Base-by-base conservation (phyloP, 2,797 vertebrate species). In the Poeciliopsis presidionis region DNA sequence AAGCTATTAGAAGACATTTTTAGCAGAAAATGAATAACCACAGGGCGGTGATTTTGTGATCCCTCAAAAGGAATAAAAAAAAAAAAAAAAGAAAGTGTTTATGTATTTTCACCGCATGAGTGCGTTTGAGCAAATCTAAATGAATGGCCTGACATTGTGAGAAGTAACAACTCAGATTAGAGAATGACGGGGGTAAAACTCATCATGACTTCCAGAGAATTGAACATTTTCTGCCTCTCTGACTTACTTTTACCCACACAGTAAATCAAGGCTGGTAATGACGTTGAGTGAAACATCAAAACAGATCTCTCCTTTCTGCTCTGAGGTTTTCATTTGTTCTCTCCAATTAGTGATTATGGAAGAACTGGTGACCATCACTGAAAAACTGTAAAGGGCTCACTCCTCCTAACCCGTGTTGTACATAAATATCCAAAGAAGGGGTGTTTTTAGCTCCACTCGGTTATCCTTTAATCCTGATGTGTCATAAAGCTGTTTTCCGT, bases 401-500 rank as follows among this genome's bases (percentile, higher is more conserved):
- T 88, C 87, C 74, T 74, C 79, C 82, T 88, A 25, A 25, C 51
- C 22, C 22, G 82, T 87, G 88, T 80, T 91, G 84, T 74, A 84
- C 88, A 86, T 78, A 88, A 85, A 90, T 84, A 89, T 70, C 75
- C 76, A 83, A 69, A 57, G 76, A 91, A 87, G 75, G 84, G 76
- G 4, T 75, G 84, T 86, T 88, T 91, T 89, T 88, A 91, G 89
- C 78, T 63, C 89, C 89, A 90, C 85, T 90, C 86, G 90, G 89
- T 94, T 94, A 94, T 94, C 88, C 91, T 87, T 92, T 94, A 92
- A 94, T 94, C 90, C 90, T 83, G 84, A 95, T 93, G 94, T 94
- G 95, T 95, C 94, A 95, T 93, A 76, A 94, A 95, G 91, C 93
- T 91, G 90, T 94, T 95, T 96, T 95, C 94, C 93, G 93, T 93